A percentile compares a stretch with the other conserved stretches of the same genome.
phyloP scores from a whole-genome alignment of 2,113 vertebrate species.

The Festucalex cinctus region DNA sequence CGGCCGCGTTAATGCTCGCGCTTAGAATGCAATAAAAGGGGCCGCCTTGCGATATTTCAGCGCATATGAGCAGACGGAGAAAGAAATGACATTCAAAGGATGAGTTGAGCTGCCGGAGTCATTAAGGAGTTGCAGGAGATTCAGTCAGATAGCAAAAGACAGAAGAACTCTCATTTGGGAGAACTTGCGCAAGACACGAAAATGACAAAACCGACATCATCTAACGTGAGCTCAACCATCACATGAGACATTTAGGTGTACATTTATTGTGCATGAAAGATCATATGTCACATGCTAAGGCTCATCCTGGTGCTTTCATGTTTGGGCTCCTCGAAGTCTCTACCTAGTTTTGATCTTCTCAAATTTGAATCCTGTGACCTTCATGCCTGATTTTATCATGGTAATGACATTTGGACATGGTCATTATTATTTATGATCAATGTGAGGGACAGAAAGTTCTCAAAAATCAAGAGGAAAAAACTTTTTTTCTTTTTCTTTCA shows the following conservation, averaged over 20 bases:
- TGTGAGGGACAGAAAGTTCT: too few species aligned
- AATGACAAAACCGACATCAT: not conserved
- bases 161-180: slow-evolving; percentile 10
- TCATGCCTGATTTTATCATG: too few species aligned
- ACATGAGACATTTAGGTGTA: not conserved
- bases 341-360: too few species aligned
- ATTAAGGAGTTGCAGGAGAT: slow-evolving; percentile 45
- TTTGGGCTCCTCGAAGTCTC: too few species aligned
- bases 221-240: not conserved
- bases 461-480: too few species aligned
- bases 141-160: slow-evolving; percentile 25
- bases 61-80: slow-evolving; percentile 40
- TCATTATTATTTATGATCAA: too few species aligned
- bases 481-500: too few species aligned
- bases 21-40: slow-evolving; percentile 49
- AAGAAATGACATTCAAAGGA: slow-evolving; percentile 49
- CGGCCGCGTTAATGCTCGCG: slow-evolving; percentile 21
- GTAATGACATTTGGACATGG: too few species aligned
- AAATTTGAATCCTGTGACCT: too few species aligned
- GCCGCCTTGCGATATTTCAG: slow-evolving; percentile 52
- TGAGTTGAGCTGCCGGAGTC: slow-evolving; percentile 21
- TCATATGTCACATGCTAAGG: not conserved
- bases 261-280: not conserved
- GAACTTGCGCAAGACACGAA: not conserved
- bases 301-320: too few species aligned